These are phyloP conservation scores for Ceyx cyanopectus DNA, from an alignment of 2,113 vertebrate genomes.

Conservation along the genomic window DNA sequence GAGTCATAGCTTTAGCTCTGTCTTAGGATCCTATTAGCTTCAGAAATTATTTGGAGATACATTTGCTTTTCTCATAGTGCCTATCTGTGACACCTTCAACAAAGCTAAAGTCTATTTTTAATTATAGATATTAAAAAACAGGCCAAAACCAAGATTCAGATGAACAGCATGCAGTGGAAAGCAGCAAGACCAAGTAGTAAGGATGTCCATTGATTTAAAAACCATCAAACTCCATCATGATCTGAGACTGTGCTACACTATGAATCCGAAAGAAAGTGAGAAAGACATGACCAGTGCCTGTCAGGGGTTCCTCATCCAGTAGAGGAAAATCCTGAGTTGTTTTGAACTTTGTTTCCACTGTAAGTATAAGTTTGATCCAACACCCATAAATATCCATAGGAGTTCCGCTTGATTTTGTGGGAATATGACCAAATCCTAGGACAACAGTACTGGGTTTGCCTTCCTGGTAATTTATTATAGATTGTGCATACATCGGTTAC, in stretches of 20 bases:
- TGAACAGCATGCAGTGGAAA: not conserved
- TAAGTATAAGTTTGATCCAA: not conserved
- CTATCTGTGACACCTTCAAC: not conserved
- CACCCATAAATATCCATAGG: not conserved
- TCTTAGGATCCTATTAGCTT: not conserved
- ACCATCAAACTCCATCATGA: not conserved
- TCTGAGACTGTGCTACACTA: not conserved
- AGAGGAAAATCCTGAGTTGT: not conserved
- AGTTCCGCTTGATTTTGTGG: not conserved
- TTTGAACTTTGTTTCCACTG: not conserved
- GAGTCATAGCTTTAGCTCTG: not conserved
- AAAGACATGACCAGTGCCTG: fast-evolving
- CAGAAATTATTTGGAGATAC: not conserved
- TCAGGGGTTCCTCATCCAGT: not conserved
- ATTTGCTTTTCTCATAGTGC: not conserved
- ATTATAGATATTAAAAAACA: not conserved
- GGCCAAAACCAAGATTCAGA: not conserved
- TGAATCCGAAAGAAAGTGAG: not conserved
- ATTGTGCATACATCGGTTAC: not conserved
- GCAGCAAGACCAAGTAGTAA: not conserved
- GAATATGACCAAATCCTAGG: not conserved
- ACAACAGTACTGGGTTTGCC: not conserved
- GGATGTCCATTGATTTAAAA: not conserved
- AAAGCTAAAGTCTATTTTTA: not conserved
- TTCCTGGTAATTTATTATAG: not conserved